phyloP scores from a whole-genome alignment of 1,140 invertebrate species.

The Papilio xuthus region DNA sequence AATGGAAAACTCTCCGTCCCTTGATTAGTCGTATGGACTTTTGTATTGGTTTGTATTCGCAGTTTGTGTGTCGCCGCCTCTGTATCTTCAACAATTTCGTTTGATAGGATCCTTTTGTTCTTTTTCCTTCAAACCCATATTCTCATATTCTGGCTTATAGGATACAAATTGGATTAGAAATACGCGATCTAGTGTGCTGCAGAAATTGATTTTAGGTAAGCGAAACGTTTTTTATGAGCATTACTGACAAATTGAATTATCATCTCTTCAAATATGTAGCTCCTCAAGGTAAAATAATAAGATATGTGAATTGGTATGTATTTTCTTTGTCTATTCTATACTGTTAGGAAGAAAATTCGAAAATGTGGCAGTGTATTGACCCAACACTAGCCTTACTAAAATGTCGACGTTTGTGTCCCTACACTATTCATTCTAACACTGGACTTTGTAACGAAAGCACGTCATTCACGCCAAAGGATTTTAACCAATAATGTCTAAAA shows the following conservation, averaged over 20 bases:
- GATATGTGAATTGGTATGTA: not conserved
- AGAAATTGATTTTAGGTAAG: conserved; percentile 54
- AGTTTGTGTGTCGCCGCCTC: conserved; percentile 42
- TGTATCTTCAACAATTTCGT: conserved; percentile 51
- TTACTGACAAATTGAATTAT: conserved; percentile 34
- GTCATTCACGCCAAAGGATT: too few relatives aligned
- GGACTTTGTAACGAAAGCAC: too few relatives aligned
- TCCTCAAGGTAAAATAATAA: not conserved
- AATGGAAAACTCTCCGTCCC: conserved; percentile 34
- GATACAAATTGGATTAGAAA: conserved; percentile 62
- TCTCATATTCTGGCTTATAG: conserved; percentile 56
- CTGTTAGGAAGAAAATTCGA: too few relatives aligned
- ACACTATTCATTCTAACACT: too few relatives aligned
- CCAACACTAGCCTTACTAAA: too few relatives aligned
- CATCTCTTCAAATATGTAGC: conserved; percentile 2
- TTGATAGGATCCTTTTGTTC: conserved; percentile 52
- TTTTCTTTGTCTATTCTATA: not conserved
- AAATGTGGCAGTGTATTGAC: too few relatives aligned
- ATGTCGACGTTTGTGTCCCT: too few relatives aligned
- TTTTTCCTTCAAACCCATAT: conserved; percentile 50
- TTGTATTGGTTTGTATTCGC: conserved; percentile 36
- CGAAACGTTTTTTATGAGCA: conserved; percentile 46
- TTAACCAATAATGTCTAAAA: too few relatives aligned
- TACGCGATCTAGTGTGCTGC: conserved; percentile 47
- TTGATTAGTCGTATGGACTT: conserved; percentile 36